These are phyloP conservation scores for Anguilla obscura DNA, from an alignment of 2,797 vertebrate genomes.

Conservation along the genomic window DNA sequence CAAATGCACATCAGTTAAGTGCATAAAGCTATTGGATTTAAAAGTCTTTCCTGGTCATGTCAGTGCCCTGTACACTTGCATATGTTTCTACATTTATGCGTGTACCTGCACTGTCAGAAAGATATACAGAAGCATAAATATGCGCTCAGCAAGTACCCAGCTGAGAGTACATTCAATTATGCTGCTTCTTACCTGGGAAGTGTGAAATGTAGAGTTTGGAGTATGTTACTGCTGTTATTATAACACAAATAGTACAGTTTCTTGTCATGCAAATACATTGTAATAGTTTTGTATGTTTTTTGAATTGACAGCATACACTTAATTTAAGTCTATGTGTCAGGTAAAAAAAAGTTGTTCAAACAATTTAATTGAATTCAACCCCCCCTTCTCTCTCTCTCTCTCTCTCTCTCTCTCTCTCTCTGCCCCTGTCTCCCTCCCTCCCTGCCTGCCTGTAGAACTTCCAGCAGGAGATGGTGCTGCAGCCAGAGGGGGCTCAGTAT, in stretches of 20 bases:
- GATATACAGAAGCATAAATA: background rate
- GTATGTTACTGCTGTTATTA: background rate
- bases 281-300: background rate
- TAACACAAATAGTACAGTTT: background rate
- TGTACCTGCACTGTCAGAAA: background rate
- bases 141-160: background rate
- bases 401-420: background rate
- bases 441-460: constrained; percentile 78
- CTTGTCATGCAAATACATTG: background rate
- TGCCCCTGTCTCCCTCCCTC: background rate
- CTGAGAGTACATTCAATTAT: background rate
- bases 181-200: background rate
- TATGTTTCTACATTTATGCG: background rate
- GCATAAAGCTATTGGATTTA: background rate
- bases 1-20: background rate
- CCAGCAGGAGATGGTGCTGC: constrained; percentile 84
- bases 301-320: background rate
- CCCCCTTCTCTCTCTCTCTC: background rate
- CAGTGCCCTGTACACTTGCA: background rate
- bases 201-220: background rate
- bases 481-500: constrained; percentile 88
- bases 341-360: background rate
- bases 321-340: no score
- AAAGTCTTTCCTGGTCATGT: background rate
- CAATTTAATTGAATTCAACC: background rate